Evolutionary conservation across 2,888 invertebrate genomes (phyloP), one percentile per base, ranked within the genome.

Genomic region (Meloe dianella): DNA sequence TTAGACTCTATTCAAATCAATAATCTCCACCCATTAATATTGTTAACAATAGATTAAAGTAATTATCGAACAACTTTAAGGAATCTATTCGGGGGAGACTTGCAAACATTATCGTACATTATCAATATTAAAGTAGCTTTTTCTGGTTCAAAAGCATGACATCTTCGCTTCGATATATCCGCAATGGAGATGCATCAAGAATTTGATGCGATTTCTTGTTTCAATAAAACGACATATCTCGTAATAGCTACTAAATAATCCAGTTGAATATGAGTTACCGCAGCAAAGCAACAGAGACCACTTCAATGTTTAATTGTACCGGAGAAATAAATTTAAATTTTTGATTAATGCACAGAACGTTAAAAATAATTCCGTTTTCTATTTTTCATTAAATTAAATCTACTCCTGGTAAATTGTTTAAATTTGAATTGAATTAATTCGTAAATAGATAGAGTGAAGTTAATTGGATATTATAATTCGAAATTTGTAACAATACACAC

Each of bases 41-140:
- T 20, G 47, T 47, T 47, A 47, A 20, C 20, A 47, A 47, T 51
- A 51, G 22, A 51, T 51, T 12, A 51, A 51, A 24, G 51, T 51
- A 24, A 51, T 51, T 51, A 24, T 51, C 22, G 12, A 8, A 0
- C 20, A 51, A 51, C 4, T 22, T 51, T 51, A 20, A 24, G 51
- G 22, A 47, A 47, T 47, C 10, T 20, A 47, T 9, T 41, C n/a
- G n/a, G 1, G 38, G 5, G 47, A 47, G 20, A 47, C 47, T n/a
- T 17, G 17, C n/a, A 41, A 41, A 41, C 3, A 41, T 4, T 0
- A 38, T 14, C 38, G 12, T 38, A 5, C 38, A 38, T 38, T n/a
- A 14, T n/a, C 14, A 38, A 38, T 38, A 38, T 38, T 38, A 38
- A 38, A 38, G 14, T n/a, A 38, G n/a, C n/a, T n/a, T n/a, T n/a